Evolutionary conservation across 2,888 invertebrate genomes (phyloP), one percentile per base, ranked within the genome.

Genomic region (Boloria selene): DNA sequence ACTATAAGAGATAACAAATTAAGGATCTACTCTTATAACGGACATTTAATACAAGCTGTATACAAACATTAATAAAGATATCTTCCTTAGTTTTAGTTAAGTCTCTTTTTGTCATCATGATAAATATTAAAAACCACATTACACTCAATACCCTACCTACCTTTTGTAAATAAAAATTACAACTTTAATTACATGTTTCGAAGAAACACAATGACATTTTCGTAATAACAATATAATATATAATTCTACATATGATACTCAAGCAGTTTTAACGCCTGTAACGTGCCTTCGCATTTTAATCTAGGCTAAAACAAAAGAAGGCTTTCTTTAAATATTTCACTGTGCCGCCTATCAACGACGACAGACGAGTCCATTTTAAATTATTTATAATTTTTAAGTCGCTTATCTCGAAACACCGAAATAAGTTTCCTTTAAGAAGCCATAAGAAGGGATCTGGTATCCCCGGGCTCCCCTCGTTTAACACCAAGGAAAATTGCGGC

Each of bases 401-500:
- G 58, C 59, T 66, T 66, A 58, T 44, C 49, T 13, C 50, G 63
- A 65, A 44, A 61, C 56, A 61, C 49, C 54, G 44, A 68, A 68
- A 68, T 66, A 65, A 59, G 66, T 66, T 62, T 67, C 52, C 56
- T 61, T 69, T 65, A 61, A 67, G 49, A 62, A 55, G 54, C 56
- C 67, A 55, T 62, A 65, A 67, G 64, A 65, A 67, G 73, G 75
- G 74, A 75, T 80, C 80, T 79, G 78, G 72, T 71, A 79, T 75
- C 67, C 63, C 31, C 61, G 77, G 65, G 68, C 79, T 79, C 81
- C 81, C 84, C 83, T 81, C 85, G 81, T 79, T 82, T 83, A 81
- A 74, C 81, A 83, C 84, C 82, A 83, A 80, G 81, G 79, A 78
- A 85, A 85, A 85, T 86, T 82, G 83, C 80, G 84, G 81, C 75